phyloP scores from a whole-genome alignment of 2,113 vertebrate species.

The Grallaria varia region DNA sequence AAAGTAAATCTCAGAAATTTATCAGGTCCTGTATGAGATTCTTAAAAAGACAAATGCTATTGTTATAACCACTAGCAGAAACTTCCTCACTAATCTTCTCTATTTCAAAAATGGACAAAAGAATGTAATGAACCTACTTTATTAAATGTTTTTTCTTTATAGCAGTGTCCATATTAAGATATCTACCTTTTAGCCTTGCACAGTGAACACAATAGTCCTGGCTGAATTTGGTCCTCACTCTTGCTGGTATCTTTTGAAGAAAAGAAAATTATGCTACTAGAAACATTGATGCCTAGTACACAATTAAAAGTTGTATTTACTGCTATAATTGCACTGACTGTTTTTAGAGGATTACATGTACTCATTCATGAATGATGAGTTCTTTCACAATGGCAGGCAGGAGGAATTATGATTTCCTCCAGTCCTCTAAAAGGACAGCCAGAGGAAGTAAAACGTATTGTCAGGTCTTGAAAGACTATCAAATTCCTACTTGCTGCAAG shows the following conservation, averaged over 20 bases:
- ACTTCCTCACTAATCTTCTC: conserved; percentile 1
- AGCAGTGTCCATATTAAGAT: neutral
- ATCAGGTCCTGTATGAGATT: neutral
- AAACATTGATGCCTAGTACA: neutral
- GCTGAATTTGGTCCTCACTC: neutral
- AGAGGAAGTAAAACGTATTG: neutral
- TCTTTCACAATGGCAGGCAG: neutral
- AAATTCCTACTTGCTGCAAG: neutral
- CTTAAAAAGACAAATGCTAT: neutral
- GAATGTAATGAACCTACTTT: neutral
- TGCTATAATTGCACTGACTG: neutral
- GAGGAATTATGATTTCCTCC: neutral
- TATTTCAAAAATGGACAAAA: neutral
- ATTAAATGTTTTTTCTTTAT: neutral
- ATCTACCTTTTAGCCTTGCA: neutral
- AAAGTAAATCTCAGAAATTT: neutral
- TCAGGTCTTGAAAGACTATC: neutral
- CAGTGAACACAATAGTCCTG: neutral
- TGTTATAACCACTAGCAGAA: conserved; percentile 7
- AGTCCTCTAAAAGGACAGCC: neutral
- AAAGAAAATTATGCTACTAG: neutral
- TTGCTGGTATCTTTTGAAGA: neutral
- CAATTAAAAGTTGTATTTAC: neutral
- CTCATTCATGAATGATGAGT: neutral
- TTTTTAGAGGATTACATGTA: neutral